Evolutionary conservation across 2,113 vertebrate species (phyloP).

Genomic region (Numenius arquata): DNA sequence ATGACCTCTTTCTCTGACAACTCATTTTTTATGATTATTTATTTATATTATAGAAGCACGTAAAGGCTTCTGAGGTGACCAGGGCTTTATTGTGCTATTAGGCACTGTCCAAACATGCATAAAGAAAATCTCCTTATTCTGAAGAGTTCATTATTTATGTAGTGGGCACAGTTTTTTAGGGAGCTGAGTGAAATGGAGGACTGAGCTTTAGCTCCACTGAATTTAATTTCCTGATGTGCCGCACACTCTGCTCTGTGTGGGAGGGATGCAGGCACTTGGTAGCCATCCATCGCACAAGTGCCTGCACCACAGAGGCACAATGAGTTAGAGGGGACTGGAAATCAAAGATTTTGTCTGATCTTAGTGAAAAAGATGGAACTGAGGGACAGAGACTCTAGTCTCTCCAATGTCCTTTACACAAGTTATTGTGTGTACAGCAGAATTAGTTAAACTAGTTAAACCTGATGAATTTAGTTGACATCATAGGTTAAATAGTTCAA

Average conservation of each 20-base stretch:
- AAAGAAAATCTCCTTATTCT: not conserved
- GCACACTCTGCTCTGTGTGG: not conserved
- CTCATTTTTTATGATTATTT: slow-evolving; percentile 44
- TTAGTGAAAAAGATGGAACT: not conserved
- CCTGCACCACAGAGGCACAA: not conserved
- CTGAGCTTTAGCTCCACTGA: not conserved
- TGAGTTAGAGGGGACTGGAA: not conserved
- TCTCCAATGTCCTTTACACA: not conserved
- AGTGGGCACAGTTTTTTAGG: not conserved
- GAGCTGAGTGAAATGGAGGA: not conserved
- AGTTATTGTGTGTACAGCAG: not conserved
- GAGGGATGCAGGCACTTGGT: not conserved
- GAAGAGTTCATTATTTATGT: not conserved
- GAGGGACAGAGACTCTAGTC: not conserved
- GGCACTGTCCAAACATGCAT: not conserved
- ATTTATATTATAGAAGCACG: not conserved
- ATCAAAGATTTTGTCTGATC: not conserved
- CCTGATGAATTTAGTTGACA: not conserved
- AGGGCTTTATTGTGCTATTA: not conserved
- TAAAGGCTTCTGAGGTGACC: not conserved
- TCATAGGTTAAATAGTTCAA: not conserved
- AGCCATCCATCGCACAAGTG: no score
- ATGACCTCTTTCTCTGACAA: slow-evolving; percentile 32
- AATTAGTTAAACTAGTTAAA: not conserved
- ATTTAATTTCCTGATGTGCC: rapidly evolving